These are phyloP conservation scores for Ephydatia muelleri DNA, from an alignment of 37 sponge, comb jelly and placozoan species.

Conservation along the genomic window DNA sequence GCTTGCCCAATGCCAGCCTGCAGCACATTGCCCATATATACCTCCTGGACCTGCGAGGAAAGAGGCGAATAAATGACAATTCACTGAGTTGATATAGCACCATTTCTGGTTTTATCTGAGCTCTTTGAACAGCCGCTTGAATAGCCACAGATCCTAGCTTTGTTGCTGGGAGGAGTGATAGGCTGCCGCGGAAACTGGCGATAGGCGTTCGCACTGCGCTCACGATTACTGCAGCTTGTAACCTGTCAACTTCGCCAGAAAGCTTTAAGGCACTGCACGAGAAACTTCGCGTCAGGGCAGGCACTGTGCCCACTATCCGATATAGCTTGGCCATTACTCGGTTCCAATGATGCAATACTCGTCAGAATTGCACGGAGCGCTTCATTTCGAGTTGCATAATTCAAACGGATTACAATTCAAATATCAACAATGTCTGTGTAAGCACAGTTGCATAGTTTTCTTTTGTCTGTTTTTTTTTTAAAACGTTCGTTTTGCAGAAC, in stretches of 20 bases:
- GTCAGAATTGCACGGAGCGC: no score
- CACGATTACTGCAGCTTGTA: constrained; percentile 77
- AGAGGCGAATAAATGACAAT: no score
- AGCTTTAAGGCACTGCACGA: not conserved
- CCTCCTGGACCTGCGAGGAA: constrained; percentile 78
- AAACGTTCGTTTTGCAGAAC: no score
- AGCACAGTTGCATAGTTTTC: no score
- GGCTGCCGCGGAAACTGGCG: constrained; percentile 77
- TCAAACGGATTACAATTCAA: no score
- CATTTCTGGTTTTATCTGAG: constrained; percentile 64
- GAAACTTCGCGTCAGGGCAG: not conserved
- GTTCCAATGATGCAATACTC: no score
- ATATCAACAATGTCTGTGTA: no score
- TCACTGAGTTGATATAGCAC: not conserved
- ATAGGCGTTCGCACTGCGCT: constrained; percentile 91
- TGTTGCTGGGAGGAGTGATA: constrained; percentile 77
- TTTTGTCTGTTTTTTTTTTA: no score
- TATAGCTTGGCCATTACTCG: no score
- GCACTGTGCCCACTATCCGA: no score
- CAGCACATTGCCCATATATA: constrained; percentile 98
- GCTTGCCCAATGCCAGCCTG: constrained; percentile 94
- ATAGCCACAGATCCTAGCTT: constrained; percentile 81
- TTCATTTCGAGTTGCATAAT: no score
- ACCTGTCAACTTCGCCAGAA: constrained; percentile 15
- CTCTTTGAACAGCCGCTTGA: constrained; percentile 62